Base-by-base conservation (phyloP, 1,140 invertebrate species). In the Drosophila ohnishii region DNA sequence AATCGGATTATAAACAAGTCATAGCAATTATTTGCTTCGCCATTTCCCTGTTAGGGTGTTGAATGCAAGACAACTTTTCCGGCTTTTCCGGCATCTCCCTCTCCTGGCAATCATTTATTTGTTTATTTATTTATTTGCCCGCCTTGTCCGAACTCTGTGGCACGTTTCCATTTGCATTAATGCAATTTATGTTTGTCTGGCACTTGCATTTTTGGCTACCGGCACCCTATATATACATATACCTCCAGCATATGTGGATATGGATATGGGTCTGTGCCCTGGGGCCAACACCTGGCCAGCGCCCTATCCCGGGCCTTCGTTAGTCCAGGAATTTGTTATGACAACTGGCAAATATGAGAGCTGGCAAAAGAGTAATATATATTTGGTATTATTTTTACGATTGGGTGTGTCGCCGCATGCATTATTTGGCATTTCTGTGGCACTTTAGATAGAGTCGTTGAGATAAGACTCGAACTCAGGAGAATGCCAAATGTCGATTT, bases 281-380 rank as follows among this genome's bases (percentile, higher is more conserved):
- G 76, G 56, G 62, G 53, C 37, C 65, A 76, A 58, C 80, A 80
- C 63, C 80, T 84, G 80, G 75, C 8, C 35, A 53, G 58, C 19
- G 58, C 56, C 48, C 75, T 62, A 60, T 72, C 58, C 40, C 65
- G 44, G 64, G 79, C 76, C 71, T 75, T 83, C 76, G 81, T 86
- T 86, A 78, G 74, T 8, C 56, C 25, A 16, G 72, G 82, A 85
- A 85, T 85, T 85, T 63, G 78, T 71, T 87, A 85, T 85, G 83
- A 85, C 83, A 85, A 55, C 66, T 73, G 32, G 61, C 69, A 72
- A 84, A 63, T 64, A 77, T 69, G 65, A 66, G 50, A 34, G 19
- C 53, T 35, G 60, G 32, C 35, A 42, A 55, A 42, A 51, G 47
- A 62, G 19, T 48, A 57, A 57, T 53, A 39, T 59, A 59, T 61